phyloP scores from a whole-genome alignment of 1,140 invertebrate species.

The Bombus superbus region DNA sequence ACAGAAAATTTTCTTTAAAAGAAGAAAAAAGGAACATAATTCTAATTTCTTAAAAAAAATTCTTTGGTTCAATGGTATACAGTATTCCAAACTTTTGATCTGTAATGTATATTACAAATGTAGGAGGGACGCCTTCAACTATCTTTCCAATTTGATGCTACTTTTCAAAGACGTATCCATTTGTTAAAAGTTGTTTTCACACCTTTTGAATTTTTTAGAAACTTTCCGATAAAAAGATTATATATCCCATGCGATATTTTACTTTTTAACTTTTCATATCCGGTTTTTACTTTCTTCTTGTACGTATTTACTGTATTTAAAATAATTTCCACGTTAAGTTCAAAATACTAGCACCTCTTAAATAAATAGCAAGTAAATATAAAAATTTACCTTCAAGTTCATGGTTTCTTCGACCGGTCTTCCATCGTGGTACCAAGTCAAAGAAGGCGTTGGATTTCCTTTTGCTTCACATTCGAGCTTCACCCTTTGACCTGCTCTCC shows the following conservation, averaged over 20 bases:
- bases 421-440: constrained; percentile 88
- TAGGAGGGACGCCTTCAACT: background rate
- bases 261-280: background rate
- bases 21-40: too few species aligned
- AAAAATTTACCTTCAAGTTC: constrained; percentile 40
- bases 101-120: background rate
- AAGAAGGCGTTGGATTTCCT: constrained; percentile 84
- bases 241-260: too few species aligned
- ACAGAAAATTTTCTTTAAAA: too few species aligned
- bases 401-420: constrained; percentile 80
- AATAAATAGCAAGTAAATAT: background rate
- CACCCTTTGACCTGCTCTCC: constrained; percentile 86
- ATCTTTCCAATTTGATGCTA: background rate
- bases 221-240: too few species aligned
- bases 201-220: background rate
- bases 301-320: background rate
- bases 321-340: background rate
- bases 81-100: background rate
- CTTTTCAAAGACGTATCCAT: background rate
- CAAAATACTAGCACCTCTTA: background rate
- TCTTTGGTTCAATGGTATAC: fast-evolving
- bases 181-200: background rate
- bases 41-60: background rate
- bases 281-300: too few species aligned
- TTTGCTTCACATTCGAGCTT: constrained; percentile 87